A percentile compares a stretch with the other conserved stretches of the same genome.
Evolutionary conservation across 2,888 invertebrate genomes (phyloP).

Genomic region (Epinotia demarniana): DNA sequence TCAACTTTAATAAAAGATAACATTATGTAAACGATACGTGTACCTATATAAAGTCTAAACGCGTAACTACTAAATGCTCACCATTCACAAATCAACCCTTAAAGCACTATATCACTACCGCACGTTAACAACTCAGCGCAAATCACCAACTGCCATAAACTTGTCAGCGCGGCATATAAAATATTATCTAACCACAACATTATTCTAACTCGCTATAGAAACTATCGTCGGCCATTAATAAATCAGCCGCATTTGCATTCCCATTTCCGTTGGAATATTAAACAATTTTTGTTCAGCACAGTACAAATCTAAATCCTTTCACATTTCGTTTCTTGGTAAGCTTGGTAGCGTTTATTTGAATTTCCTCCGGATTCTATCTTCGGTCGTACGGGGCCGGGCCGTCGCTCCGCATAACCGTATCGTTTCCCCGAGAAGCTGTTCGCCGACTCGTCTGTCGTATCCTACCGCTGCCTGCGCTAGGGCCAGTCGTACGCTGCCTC

Average conservation of each 20-base stretch:
- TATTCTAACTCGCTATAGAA: slow-evolving; percentile 40
- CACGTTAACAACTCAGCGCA: slow-evolving; percentile 40
- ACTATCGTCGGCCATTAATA: slow-evolving; percentile 50
- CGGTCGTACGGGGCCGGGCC: slow-evolving; percentile 53
- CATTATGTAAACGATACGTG: not conserved
- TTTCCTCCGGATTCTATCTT: slow-evolving; percentile 58
- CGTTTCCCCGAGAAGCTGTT: slow-evolving; percentile 47
- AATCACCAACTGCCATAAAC: slow-evolving; percentile 43
- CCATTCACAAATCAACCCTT: slow-evolving; percentile 19
- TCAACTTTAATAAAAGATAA: no score
- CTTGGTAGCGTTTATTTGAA: slow-evolving; percentile 69
- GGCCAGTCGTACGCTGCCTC: slow-evolving; percentile 23
- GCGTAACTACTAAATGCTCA: not conserved
- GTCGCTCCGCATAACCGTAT: slow-evolving; percentile 50
- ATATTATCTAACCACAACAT: slow-evolving; percentile 40
- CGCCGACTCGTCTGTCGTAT: slow-evolving; percentile 19
- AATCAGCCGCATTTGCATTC: slow-evolving; percentile 54
- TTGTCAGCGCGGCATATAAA: slow-evolving; percentile 42
- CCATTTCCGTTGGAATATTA: slow-evolving; percentile 57
- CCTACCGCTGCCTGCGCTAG: slow-evolving; percentile 5
- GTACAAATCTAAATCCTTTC: slow-evolving; percentile 64
- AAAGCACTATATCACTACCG: slow-evolving; percentile 27
- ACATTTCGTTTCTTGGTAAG: slow-evolving; percentile 52
- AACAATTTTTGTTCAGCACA: slow-evolving; percentile 60
- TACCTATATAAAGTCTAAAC: not conserved